Conservation (phyloP, 2,888 invertebrate genomes). For the Epinotia ramella region DNA sequence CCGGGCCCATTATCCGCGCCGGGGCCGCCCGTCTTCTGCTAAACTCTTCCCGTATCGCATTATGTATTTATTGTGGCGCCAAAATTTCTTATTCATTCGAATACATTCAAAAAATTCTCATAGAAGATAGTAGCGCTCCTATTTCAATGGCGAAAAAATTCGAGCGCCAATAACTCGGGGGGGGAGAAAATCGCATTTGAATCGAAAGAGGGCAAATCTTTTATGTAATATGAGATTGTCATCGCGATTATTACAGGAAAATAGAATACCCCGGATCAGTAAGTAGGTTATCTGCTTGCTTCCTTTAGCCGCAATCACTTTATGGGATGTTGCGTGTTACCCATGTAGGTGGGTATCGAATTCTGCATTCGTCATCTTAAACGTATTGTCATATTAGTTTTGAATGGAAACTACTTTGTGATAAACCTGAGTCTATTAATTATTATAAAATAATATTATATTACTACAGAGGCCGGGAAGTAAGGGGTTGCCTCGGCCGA, state of each 20-base stretch:
- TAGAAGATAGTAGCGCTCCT: slow-evolving; percentile 68
- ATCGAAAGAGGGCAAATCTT: slow-evolving; percentile 85
- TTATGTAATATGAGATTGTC: slow-evolving; percentile 86
- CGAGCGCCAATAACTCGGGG: slow-evolving; percentile 77
- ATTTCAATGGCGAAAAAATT: slow-evolving; percentile 81
- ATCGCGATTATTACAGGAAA: slow-evolving; percentile 86
- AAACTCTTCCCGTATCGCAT: slow-evolving; percentile 57
- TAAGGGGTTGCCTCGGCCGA: too few species aligned
- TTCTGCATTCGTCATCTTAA: slow-evolving; percentile 51
- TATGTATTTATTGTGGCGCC: slow-evolving; percentile 71
- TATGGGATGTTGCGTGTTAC: slow-evolving; percentile 73
- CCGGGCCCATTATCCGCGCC: slow-evolving; percentile 54
- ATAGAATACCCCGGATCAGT: slow-evolving; percentile 84
- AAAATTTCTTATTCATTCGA: slow-evolving; percentile 81
- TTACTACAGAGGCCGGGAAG: too few species aligned
- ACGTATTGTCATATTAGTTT: neutral
- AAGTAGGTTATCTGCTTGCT: slow-evolving; percentile 84
- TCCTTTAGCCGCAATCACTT: slow-evolving; percentile 80
- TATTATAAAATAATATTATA: too few species aligned
- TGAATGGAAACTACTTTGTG: neutral
- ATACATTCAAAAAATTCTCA: slow-evolving; percentile 78
- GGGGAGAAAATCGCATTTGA: slow-evolving; percentile 84
- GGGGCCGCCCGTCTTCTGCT: slow-evolving; percentile 51
- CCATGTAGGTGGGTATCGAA: slow-evolving; percentile 52
- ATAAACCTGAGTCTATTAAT: too few species aligned